Evolutionary conservation across 1,140 invertebrate genomes (phyloP).

Genomic region (Cydia amplana): DNA sequence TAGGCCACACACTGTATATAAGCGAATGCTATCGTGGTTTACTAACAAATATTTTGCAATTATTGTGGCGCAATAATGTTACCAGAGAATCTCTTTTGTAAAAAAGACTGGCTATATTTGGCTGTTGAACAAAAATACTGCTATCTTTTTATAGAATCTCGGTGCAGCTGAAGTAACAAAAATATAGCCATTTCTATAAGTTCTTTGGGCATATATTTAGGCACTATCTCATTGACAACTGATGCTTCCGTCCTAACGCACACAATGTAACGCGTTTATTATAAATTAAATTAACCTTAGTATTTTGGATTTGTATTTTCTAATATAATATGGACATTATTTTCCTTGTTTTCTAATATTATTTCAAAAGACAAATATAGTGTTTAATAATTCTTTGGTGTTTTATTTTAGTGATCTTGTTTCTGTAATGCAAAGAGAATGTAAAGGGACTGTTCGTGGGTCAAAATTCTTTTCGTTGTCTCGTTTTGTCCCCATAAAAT

Average conservation of each 20-base stretch:
- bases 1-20: too few species aligned
- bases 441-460: too few species aligned
- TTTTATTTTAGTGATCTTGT: background rate
- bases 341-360: conserved; percentile 16
- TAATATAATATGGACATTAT: conserved; percentile 16
- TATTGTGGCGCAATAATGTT: background rate
- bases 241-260: conserved; percentile 24
- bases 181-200: background rate
- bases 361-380: conserved; percentile 28
- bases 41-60: conserved; percentile 16
- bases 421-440: too few species aligned
- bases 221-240: background rate
- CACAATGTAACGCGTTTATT: background rate
- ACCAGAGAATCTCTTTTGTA: conserved; percentile 6
- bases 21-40: background rate
- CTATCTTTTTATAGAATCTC: background rate
- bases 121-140: background rate
- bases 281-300: conserved; percentile 7
- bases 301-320: conserved; percentile 18
- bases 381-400: background rate
- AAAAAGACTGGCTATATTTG: too few species aligned
- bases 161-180: background rate
- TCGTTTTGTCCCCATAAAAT: too few species aligned
- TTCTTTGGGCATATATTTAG: background rate
- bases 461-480: too few species aligned